Evolutionary conservation across 1,140 invertebrate genomes (phyloP), one percentile per base, ranked within the genome.

Genomic region (Cardiocondyla obscurior): DNA sequence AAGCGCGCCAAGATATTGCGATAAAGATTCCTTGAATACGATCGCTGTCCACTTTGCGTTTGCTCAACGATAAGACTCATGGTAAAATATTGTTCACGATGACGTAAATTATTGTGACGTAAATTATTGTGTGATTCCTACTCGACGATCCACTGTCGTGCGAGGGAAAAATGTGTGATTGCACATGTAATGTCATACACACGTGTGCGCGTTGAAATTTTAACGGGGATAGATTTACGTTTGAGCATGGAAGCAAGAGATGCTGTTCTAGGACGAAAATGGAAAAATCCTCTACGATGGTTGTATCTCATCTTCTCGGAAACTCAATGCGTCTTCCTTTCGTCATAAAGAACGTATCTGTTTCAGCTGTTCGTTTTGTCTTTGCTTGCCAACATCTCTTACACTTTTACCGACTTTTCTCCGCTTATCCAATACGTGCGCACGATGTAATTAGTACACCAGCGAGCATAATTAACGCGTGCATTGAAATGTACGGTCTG

Each of bases 61-160:
- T 85, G 44, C 8, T 81, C 51, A 81, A n/a, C 46, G 73, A 84
- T 85, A 85, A 85, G 46, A 51, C 51, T 57, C 14, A 16, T 55
- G n/a, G n/a, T 33, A n/a, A n/a, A 19, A 72, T 72, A 2, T 25
- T 60, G 49, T 65, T 14, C 67, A 30, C 10, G 3, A 42, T 82
- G 25, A 39, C 12, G 57, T 8, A 81, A 72, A 72, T 72, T 25
- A n/a, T n/a, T n/a, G n/a, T n/a, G n/a, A 72, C 7, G 19, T 39
- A 72, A 55, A n/a, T n/a, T n/a, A n/a, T n/a, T n/a, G n/a, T n/a
- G 14, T 14, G 16, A 19, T 36, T 1, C 30, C 0, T 22, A 3
- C 12, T 33, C 30, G 22, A 22, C 36, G n/a, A 53, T 70, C 1
- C 25, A 0, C 19, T 70, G 2, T 1, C 16, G 25, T 55, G n/a